Evolutionary conservation across 2,888 invertebrate genomes (phyloP), one percentile per base, ranked within the genome.

Genomic region (Eristalis arbustorum): DNA sequence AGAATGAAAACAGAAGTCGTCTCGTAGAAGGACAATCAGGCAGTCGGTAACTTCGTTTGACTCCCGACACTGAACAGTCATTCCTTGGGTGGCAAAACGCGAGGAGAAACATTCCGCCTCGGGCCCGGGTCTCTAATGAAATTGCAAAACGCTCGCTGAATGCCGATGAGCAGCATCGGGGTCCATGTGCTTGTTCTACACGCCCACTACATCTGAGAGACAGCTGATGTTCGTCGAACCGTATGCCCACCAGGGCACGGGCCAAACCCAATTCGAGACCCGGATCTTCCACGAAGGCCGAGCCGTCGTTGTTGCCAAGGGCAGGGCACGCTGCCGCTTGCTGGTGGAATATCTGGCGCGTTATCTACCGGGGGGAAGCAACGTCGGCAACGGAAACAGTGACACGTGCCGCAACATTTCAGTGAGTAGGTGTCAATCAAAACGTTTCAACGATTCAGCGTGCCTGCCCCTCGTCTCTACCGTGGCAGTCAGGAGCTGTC

Each of bases 341-440:
- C 49, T 2, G 10, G 25, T 13, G 14, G 13, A 25, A 25, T 25
- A 25, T 25, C 25, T 10, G 61, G n/a, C 14, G 49, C 28, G n/a
- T 42, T 67, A 75, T 75, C 61, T 61, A 0, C 13, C n/a, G n/a
- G n/a, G 67, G 6, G 31, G 31, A 22, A 57, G 25, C 62, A 73
- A 62, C 22, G 22, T 31, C 25, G n/a, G 10, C 25, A 34, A 56
- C 40, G 64, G 72, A 75, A 40, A 64, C 25, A 40, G 18, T 18
- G 64, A 61, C 75, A 68, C 67, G 75, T 76, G 75, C 42, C 75
- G 42, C 28, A 67, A 34, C 25, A 61, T 75, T 61, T 42, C 31
- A 34, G 61, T 37, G 31, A 62, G 66, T 59, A 61, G 61, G 61
- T 68, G 75, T 76, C 75, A 76, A 76, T 76, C 75, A 67, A 76